A percentile compares a stretch with the other conserved stretches of the same genome.
Evolutionary conservation across 1,140 invertebrate genomes (phyloP).

Genomic region (Holotrichia oblita): DNA sequence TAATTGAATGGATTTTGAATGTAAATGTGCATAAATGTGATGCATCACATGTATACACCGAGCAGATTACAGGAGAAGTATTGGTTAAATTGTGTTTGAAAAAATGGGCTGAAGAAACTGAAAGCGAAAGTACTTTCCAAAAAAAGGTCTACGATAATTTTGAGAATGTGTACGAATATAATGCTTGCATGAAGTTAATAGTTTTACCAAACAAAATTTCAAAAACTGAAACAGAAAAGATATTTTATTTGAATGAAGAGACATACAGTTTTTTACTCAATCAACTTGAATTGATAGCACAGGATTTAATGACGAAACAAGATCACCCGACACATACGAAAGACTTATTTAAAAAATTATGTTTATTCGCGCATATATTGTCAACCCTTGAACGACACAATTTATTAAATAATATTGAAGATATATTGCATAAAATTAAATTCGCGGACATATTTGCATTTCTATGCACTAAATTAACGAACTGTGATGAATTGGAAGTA

Average conservation of each 20-base stretch:
- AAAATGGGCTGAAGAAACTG: slow-evolving; percentile 47
- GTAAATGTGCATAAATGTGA: slow-evolving; percentile 43
- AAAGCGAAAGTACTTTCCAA: neutral
- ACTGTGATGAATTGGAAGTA: neutral
- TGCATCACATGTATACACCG: slow-evolving; percentile 42
- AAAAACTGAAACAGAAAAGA: neutral
- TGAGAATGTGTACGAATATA: slow-evolving; percentile 50
- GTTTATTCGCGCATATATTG: neutral
- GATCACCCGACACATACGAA: neutral
- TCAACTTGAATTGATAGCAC: neutral
- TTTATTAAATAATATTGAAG: neutral
- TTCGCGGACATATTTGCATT: neutral
- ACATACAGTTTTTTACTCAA: neutral
- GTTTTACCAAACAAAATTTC: neutral
- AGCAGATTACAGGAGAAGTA: slow-evolving; percentile 49
- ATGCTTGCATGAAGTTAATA: slow-evolving; percentile 43
- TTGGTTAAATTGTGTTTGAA: slow-evolving; percentile 54
- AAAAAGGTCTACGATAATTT: slow-evolving; percentile 39
- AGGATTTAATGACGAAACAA: neutral
- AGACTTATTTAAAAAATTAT: neutral
- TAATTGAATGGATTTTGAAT: slow-evolving; percentile 53
- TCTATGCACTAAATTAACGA: neutral
- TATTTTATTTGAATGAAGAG: neutral
- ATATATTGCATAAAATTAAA: neutral
- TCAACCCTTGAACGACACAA: neutral